These are phyloP conservation scores for Gila orcuttii DNA, from an alignment of 2,113 vertebrate genomes.

Conservation along the genomic window DNA sequence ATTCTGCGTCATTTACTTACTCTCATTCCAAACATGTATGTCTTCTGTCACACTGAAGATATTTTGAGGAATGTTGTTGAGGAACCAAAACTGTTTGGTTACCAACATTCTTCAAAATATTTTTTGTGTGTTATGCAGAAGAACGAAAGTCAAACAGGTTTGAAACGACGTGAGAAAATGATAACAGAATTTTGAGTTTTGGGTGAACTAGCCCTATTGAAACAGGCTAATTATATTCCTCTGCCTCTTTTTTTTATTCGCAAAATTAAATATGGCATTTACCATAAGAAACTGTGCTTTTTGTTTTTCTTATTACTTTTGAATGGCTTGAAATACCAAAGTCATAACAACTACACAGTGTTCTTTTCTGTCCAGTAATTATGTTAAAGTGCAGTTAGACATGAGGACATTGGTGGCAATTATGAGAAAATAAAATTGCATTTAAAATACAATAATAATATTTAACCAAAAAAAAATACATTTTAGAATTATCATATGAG, in stretches of 20 bases:
- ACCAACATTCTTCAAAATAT: not conserved
- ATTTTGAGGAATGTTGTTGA: too few species aligned
- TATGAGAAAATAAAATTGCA: conserved; percentile 54
- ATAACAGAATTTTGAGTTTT: not conserved
- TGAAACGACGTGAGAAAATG: not conserved
- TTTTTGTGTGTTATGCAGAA: not conserved
- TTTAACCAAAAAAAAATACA: too few species aligned
- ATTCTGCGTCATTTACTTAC: not conserved
- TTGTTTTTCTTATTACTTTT: not conserved
- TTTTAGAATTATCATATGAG: too few species aligned
- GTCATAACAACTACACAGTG: conserved; percentile 36
- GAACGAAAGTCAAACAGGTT: too few species aligned
- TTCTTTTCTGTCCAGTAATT: conserved; percentile 55
- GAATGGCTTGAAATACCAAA: conserved; percentile 31
- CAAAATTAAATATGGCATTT: not conserved
- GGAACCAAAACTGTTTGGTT: not conserved
- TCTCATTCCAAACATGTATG: not conserved
- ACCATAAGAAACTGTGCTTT: not conserved
- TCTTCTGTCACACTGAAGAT: too few species aligned
- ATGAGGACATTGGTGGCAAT: conserved; percentile 70
- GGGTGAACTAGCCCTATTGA: not conserved
- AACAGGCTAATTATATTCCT: not conserved
- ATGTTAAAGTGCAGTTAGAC: conserved; percentile 68
- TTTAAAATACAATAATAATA: too few species aligned
- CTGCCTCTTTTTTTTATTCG: not conserved